These are phyloP conservation scores for Drosophila neocordata DNA, from an alignment of 1,140 invertebrate species.

Conservation along the genomic window DNA sequence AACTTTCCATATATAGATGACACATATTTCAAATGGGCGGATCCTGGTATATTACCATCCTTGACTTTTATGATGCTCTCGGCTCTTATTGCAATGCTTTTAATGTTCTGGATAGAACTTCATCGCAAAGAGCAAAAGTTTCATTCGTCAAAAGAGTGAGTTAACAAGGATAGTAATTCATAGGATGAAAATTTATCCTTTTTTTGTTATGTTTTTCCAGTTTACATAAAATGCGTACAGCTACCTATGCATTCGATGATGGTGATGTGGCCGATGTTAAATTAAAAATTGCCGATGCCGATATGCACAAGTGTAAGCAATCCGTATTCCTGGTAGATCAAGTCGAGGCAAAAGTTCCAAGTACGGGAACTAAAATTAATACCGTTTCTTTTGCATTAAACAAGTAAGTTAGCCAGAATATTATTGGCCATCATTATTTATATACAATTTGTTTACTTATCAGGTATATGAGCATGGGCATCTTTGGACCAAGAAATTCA, in stretches of 20 bases:
- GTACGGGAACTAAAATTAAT: slow-evolving; percentile 35
- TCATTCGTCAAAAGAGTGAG: slow-evolving; percentile 64
- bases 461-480: slow-evolving; percentile 73
- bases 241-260: slow-evolving; percentile 69
- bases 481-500: slow-evolving; percentile 56
- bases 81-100: slow-evolving; percentile 19
- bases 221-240: slow-evolving; percentile 49
- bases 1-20: slow-evolving; percentile 30
- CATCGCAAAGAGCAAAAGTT: slow-evolving; percentile 59
- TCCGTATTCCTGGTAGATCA: slow-evolving; percentile 73
- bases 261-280: slow-evolving; percentile 72
- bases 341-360: slow-evolving; percentile 54
- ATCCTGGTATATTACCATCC: slow-evolving; percentile 59
- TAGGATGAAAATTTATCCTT: no score
- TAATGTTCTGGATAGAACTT: slow-evolving; percentile 71
- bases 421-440: no score
- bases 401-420: slow-evolving; percentile 52
- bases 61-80: slow-evolving; percentile 50
- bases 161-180: neutral
- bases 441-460: no score
- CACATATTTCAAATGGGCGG: slow-evolving; percentile 54
- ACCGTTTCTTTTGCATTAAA: slow-evolving; percentile 70
- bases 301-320: slow-evolving; percentile 58
- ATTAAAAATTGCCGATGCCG: slow-evolving; percentile 61
- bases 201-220: no score